Evolutionary conservation across 2,888 invertebrate species (phyloP), one percentile per base, ranked within the genome.

Genomic region (Lydus trimaculatus): DNA sequence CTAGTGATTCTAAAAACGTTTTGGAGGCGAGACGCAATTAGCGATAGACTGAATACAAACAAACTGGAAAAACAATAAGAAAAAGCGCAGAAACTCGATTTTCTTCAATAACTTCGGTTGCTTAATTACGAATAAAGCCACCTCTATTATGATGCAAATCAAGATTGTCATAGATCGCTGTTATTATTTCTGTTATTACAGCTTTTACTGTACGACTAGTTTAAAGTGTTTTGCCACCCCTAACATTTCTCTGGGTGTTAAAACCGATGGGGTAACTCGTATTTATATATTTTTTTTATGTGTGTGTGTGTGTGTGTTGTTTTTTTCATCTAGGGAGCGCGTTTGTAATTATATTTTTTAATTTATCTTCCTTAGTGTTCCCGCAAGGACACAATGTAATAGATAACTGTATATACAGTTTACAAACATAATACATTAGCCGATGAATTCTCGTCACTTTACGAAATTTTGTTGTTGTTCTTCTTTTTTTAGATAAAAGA

Each of bases 321-420:
- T 48, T 17, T 20, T 17, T 8, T 48, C 7, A 11, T 48, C 88
- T 88, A 88, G 88, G 89, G 89, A 88, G 89, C 88, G 88, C 87
- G 88, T 88, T 87, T 88, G 89, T 89, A 90, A 90, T 89, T 89
- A 89, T 89, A 89, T 89, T 89, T 90, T 90, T 89, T 89, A 89
- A 90, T 90, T 90, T 89, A 90, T 90, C 89, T 89, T 89, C 89
- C 89, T 89, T 89, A 89, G 88, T 87, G 88, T 78, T 79, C 80
- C 77, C 75, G 75, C 78, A 82, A 82, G 79, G 79, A 81, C 79
- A 79, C 77, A 73, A 72, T 77, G 78, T 81, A 81, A 80, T 80
- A 81, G 81, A 81, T 82, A 82, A 80, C 80, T 17, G 43, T 43
- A 43, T 43, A 56, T 56, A 43, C 52, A 69, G 68, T n/a, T 39